Evolutionary conservation across 1,140 invertebrate genomes (phyloP).

Genomic region (Plutomurus gul): DNA sequence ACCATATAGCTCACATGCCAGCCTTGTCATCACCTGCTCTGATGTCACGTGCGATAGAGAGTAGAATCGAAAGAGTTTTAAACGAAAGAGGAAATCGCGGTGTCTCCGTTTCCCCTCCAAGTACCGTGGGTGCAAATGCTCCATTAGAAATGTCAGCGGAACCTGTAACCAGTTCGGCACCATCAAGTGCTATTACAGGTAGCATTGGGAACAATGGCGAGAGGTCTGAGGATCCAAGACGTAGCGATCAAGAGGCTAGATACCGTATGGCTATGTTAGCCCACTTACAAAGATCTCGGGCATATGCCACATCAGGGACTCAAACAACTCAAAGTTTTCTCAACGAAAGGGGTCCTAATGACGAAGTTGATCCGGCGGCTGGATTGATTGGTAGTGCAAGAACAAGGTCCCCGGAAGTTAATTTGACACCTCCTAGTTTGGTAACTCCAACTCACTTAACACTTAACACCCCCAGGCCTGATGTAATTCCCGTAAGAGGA

Average conservation of each 20-base stretch:
- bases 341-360: not conserved
- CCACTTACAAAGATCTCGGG: not conserved
- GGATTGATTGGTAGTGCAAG: not conserved
- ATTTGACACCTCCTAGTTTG: not conserved
- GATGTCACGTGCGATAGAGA: conserved; percentile 49
- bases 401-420: not conserved
- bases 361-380: not conserved
- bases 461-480: not conserved
- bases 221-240: not conserved
- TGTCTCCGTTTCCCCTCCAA: conserved; percentile 16
- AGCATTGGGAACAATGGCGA: not conserved
- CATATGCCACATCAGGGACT: conserved; percentile 16
- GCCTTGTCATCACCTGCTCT: not conserved
- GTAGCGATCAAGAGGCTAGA: not conserved
- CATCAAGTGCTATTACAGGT: not conserved
- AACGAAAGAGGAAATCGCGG: conserved; percentile 53
- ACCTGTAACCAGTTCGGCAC: not conserved
- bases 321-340: conserved; percentile 28
- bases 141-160: not conserved
- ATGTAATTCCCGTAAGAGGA: not conserved
- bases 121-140: not conserved
- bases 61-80: conserved; percentile 52
- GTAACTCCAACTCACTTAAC: not conserved
- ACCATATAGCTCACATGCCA: not conserved
- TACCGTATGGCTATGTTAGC: not conserved